Conservation (phyloP, 2,888 invertebrate genomes). For the Xanthorhoe spadicearia region DNA sequence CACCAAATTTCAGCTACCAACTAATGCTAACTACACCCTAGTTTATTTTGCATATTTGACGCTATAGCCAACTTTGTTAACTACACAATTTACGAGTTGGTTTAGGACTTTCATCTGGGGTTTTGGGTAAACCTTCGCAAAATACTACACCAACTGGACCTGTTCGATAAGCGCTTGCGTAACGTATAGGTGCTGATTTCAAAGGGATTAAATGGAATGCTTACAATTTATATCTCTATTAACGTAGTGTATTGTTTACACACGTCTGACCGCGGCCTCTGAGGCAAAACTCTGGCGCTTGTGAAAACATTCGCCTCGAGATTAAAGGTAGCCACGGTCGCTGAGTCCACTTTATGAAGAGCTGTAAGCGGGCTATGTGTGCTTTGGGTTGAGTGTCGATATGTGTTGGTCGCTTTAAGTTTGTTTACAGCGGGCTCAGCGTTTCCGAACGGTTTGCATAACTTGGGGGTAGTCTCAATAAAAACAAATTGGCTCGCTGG, state of each 20-base stretch:
- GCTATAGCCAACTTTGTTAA: slow-evolving; percentile 46
- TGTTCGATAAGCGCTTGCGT: slow-evolving; percentile 69
- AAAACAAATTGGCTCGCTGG: slow-evolving; percentile 83
- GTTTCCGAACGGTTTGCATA: slow-evolving; percentile 82
- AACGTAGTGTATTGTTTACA: slow-evolving; percentile 81
- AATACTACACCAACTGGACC: slow-evolving; percentile 52
- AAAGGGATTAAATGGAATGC: slow-evolving; percentile 79
- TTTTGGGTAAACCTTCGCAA: slow-evolving; percentile 52
- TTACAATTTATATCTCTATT: slow-evolving; percentile 83
- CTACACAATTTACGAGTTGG: slow-evolving; percentile 50
- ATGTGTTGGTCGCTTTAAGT: slow-evolving; percentile 66
- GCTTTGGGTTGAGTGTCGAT: slow-evolving; percentile 44
- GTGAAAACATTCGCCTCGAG: slow-evolving; percentile 78
- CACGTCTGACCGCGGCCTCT: slow-evolving; percentile 71
- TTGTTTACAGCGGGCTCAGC: slow-evolving; percentile 82
- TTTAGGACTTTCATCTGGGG: slow-evolving; percentile 62
- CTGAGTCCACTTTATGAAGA: slow-evolving; percentile 57
- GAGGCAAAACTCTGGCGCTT: slow-evolving; percentile 72
- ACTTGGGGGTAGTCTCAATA: slow-evolving; percentile 83
- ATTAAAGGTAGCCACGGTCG: slow-evolving; percentile 78
- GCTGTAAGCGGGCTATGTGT: slow-evolving; percentile 42
- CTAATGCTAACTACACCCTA: slow-evolving; percentile 62
- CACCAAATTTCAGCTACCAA: slow-evolving; percentile 58
- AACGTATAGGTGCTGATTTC: slow-evolving; percentile 69
- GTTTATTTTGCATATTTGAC: slow-evolving; percentile 64